A percentile compares a stretch with the other conserved stretches of the same genome.
Conservation (phyloP, 92 coral and sea anemone species). For the Scolanthus callimorphus region DNA sequence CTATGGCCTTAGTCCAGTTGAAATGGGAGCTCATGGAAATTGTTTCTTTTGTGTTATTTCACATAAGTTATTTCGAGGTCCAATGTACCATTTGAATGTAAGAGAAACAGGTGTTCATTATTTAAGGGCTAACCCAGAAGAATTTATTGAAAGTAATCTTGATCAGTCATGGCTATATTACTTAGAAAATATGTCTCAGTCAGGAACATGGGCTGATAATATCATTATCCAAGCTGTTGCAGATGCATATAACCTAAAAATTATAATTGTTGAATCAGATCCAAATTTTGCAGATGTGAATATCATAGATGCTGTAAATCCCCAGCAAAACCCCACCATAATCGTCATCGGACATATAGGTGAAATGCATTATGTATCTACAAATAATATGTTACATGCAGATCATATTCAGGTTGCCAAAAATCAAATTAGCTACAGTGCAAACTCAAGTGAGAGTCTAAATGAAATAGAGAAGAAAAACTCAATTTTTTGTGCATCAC, state of each 20-base stretch:
- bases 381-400: no score
- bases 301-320: neutral
- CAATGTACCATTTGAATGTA: conserved; percentile 15
- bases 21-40: conserved; percentile 53
- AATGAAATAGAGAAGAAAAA: no score
- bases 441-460: no score
- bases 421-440: no score
- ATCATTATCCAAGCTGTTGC: conserved; percentile 58
- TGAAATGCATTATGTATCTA: conserved; percentile 17
- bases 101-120: conserved; percentile 26
- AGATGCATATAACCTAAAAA: conserved; percentile 43
- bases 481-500: no score
- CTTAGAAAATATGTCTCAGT: conserved; percentile 36
- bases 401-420: no score
- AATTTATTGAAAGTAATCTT: conserved; percentile 34
- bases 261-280: conserved; percentile 41
- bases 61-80: conserved; percentile 57
- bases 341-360: conserved; percentile 13
- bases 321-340: neutral
- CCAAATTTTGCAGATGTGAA: conserved; percentile 8
- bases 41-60: conserved; percentile 51
- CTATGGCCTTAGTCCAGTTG: conserved; percentile 46
- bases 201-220: conserved; percentile 59
- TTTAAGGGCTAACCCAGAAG: conserved; percentile 34
- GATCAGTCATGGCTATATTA: conserved; percentile 16